Base-by-base conservation (phyloP, 2,113 vertebrate genomes). In the Morone saxatilis region DNA sequence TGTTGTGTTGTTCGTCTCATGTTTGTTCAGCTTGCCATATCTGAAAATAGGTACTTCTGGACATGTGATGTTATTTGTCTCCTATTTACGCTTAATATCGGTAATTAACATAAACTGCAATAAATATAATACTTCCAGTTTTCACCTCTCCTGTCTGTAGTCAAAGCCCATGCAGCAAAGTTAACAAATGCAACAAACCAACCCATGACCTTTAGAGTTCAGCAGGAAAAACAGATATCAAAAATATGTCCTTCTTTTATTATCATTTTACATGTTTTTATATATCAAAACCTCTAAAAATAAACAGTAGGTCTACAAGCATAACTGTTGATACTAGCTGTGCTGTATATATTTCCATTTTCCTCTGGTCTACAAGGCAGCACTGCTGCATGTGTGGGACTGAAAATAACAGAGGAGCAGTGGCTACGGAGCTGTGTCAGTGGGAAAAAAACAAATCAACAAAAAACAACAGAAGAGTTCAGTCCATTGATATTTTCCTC, bases 271-370 rank as follows among this genome's bases (percentile, higher is more conserved):
- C 72, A 89, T 50, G 66, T 83, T 53, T 71, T 83, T 88, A 92
- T 91, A 92, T 95, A 94, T 95, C 89, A 93, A 95, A 95, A 94
- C 76, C 38, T 71, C 90, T 89, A 87, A 78, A 87, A 92, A 86
- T 88, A 77, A 86, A 88, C 40, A 71, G 61, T 82, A 83, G 38
- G 81, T 83, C 86, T 93, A 92, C 19, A 77, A 88, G 89, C 81
- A 60, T 88, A 81, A 48, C 56, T 74, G n/a, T 11, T 53, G 76
- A 63, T 59, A 22, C 83, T 90, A 90, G 76, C 47, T 73, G 65
- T 77, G 63, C 62, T 83, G 70, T 60, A 84, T 68, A 85, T 40
- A 69, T 9, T 71, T 56, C 83, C 61, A 67, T 19, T 20, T 77
- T 76, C 63, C 43, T 66, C 67, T 71, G 70, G 41, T 82, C 85